These are phyloP conservation scores for Drosophila pruinosa DNA, from an alignment of 1,140 invertebrate species.

Conservation along the genomic window DNA sequence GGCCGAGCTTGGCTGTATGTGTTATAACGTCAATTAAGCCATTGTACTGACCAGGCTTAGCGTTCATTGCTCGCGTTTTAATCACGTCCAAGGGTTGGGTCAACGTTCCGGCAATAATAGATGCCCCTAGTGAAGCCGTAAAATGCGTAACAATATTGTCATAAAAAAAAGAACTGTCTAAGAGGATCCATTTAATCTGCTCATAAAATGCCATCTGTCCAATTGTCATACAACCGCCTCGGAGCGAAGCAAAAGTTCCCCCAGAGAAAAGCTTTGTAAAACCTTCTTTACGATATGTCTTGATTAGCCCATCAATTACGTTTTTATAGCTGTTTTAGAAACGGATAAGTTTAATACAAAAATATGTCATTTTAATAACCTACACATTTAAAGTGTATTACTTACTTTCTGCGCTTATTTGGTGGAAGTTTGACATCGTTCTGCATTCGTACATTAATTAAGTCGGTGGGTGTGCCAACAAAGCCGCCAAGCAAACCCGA, in stretches of 20 bases:
- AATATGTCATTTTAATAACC: background rate
- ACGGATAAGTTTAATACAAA: slow-evolving; percentile 24
- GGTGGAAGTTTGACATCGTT: slow-evolving; percentile 97
- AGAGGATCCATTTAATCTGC: slow-evolving; percentile 84
- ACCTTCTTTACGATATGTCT: slow-evolving; percentile 94
- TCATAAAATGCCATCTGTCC: slow-evolving; percentile 98
- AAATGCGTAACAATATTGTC: slow-evolving; percentile 70
- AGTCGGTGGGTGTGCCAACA: slow-evolving; percentile 93
- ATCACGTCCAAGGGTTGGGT: slow-evolving; percentile 99
- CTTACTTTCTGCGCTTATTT: slow-evolving; percentile 96
- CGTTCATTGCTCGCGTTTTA: slow-evolving; percentile 99
- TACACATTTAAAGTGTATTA: slow-evolving; percentile 22
- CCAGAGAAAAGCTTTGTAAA: slow-evolving; percentile 91
- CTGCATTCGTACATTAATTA: slow-evolving; percentile 99
- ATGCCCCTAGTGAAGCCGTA: slow-evolving; percentile 84
- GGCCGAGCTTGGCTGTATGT: slow-evolving; percentile 95
- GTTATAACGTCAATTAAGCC: slow-evolving; percentile 90
- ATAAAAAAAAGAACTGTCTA: slow-evolving; percentile 54
- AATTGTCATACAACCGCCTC: slow-evolving; percentile 97
- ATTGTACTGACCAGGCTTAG: slow-evolving; percentile 94
- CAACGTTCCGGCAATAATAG: slow-evolving; percentile 95
- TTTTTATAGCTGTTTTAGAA: slow-evolving; percentile 98
- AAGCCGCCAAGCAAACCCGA: slow-evolving; percentile 89
- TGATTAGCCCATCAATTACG: slow-evolving; percentile 94
- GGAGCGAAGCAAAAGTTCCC: slow-evolving; percentile 93